These are phyloP conservation scores for Aphrophora alni DNA, from an alignment of 2,888 invertebrate genomes.

Conservation along the genomic window DNA sequence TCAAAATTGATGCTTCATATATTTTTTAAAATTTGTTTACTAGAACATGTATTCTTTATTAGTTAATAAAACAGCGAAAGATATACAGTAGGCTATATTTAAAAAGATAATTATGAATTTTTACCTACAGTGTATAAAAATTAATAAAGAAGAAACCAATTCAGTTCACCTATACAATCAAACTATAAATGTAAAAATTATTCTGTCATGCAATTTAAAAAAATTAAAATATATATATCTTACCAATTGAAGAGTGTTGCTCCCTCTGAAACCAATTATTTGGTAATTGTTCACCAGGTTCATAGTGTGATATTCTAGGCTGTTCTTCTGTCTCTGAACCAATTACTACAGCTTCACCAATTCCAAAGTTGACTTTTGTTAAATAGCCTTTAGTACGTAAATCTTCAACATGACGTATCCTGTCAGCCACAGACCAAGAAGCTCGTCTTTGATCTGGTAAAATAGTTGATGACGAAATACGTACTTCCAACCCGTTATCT, in stretches of 20 bases:
- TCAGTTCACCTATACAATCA: neutral
- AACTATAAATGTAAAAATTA: neutral
- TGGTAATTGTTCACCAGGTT: neutral
- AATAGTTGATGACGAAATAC: constrained; percentile 45
- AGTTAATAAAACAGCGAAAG: too few relatives aligned
- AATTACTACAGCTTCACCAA: constrained; percentile 59
- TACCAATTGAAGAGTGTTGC: constrained; percentile 29
- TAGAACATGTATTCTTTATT: too few relatives aligned
- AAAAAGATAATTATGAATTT: too few relatives aligned
- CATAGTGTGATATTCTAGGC: neutral
- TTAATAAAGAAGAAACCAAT: neutral
- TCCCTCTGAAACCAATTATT: constrained; percentile 20
- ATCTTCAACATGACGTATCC: constrained; percentile 61
- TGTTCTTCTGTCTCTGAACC: constrained; percentile 42
- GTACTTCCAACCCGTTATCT: constrained; percentile 46
- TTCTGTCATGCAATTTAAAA: neutral
- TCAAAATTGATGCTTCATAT: too few relatives aligned
- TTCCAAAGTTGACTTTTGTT: constrained; percentile 64
- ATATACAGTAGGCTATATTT: too few relatives aligned
- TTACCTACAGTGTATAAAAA: too few relatives aligned
- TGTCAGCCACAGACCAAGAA: constrained; percentile 61
- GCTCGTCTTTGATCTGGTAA: constrained; percentile 47
- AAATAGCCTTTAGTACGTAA: constrained; percentile 60
- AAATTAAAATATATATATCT: neutral
- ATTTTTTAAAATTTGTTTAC: too few relatives aligned